Evolutionary conservation across 1,140 invertebrate species (phyloP), one percentile per base, ranked within the genome.

Genomic region (Nasonia giraulti): DNA sequence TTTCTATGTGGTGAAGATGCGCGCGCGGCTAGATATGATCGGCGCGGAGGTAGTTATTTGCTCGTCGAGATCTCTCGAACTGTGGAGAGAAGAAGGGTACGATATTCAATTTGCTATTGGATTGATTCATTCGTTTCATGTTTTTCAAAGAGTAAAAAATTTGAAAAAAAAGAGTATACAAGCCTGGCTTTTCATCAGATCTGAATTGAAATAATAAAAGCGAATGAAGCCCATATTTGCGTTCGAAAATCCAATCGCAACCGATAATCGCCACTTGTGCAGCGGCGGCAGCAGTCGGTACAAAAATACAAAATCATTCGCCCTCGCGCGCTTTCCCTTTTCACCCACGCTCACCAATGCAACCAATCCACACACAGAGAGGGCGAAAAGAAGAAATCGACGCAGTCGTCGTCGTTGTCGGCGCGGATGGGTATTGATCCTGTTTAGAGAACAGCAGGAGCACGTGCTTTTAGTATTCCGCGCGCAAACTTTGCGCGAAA

Each of bases 391-490:
- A 74, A 75, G 23, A 50, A 84, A 79, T 37, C 37, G 69, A 50
- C 50, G 23, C 7, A 27, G 74, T 40, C 14, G 27, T 47, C 27
- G 40, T 14, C 69, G 71, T 50, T 12, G 75, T 6, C 31, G 50
- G 20, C 20, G 44, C 20, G 44, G 73, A 89, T 81, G 79, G 50
- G 79, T 91, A 91, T 91, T 91, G 90, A 91, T 91, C 90, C 89
- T 91, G 88, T 91, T 91, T 91, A 90, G 85, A 55, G 20, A 55
- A 6, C 33, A 37, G 76, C 44, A 47, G 50, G 12, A 79, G 71
- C 86, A 89, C 90, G 89, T 88, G 89, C 89, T 88, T 91, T 93
- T 91, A 91, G 90, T 93, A 93, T 93, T 93, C 92, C 89, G 87
- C 89, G 89, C 86, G 90, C 89, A 91, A 91, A 91, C 89, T 92